Base-by-base conservation (phyloP, 2,113 vertebrate genomes). In the Numida meleagris region DNA sequence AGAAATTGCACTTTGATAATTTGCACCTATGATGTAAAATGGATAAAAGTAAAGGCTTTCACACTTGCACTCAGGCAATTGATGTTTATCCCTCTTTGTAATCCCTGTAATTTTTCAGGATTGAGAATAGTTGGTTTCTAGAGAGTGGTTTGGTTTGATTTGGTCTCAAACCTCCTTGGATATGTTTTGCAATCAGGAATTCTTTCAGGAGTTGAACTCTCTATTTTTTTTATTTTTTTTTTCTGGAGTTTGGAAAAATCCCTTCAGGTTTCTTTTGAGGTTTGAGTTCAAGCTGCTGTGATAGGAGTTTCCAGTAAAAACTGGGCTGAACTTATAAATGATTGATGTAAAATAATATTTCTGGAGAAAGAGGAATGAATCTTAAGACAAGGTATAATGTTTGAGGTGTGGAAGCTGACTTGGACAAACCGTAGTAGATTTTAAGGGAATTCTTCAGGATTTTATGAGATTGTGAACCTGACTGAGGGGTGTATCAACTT, bases 1-100 rank as follows among this genome's bases (percentile, higher is more conserved):
- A 77, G 86, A 94, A 96, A 93, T 89, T 95, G 82, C 27, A 53
- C 77, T 92, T 92, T 81, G 61, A 82, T 93, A 95, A 97, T 97
- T 96, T 96, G 80, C 29, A 89, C 48, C 63, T 72, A 38, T 51
- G 55, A 40, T 81, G 48, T 85, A 94, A 80, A 95, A 72, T 46
- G 73, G 42, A 29, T 74, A 88, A 88, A 91, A 77, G 25, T 77
- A 46, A 87, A 79, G 55, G 50, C 53, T 89, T 90, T 80, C 89
- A 80, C 55, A 65, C 88, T 83, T 91, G 12, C 61, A 90, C 38
- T n/a, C 42, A 14, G 7, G 38, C 58, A 89, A 82, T 7, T 84
- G 65, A 72, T 85, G 20, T 82, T 88, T 74, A 66, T 93, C 61
- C 53, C 29, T 72, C 18, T 63, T 31, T 83, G 61, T 51, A 79